These are phyloP conservation scores for Galago senegalensis DNA, from an alignment of 2,797 vertebrate genomes.

Conservation along the genomic window DNA sequence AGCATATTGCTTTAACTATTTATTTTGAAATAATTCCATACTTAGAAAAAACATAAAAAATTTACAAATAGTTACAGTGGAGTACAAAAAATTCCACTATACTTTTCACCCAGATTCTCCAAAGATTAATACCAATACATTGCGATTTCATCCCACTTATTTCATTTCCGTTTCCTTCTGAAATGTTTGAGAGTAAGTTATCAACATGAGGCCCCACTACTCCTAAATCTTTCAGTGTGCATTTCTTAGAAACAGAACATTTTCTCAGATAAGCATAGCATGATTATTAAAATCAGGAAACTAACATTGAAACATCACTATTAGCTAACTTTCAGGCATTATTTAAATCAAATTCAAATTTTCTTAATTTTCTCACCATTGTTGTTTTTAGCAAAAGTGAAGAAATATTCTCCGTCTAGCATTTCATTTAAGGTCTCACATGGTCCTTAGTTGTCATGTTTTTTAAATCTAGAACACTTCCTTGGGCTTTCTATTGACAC, in stretches of 20 bases:
- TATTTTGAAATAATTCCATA: conserved; percentile 22
- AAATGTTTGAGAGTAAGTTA: not conserved
- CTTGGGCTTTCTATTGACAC: not conserved
- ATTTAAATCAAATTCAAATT: not conserved
- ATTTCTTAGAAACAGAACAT: not conserved
- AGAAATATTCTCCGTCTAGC: not conserved
- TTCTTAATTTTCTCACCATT: not conserved
- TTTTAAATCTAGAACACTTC: not conserved
- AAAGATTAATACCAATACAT: not conserved
- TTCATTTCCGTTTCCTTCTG: not conserved
- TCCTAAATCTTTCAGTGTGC: not conserved
- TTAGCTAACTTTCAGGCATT: not conserved
- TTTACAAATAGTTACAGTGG: not conserved
- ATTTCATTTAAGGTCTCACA: not conserved
- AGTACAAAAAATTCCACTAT: not conserved
- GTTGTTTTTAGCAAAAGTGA: not conserved
- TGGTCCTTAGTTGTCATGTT: not conserved
- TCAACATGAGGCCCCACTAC: not conserved
- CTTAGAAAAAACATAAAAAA: not conserved
- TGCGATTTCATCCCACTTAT: not conserved
- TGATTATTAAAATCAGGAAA: not conserved
- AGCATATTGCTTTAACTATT: not conserved
- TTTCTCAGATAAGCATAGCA: not conserved
- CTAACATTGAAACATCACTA: not conserved
- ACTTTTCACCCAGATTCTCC: not conserved